Percentiles rank a stretch among this genome's conserved stretches.
These are phyloP conservation scores for Portevinia maculata DNA, from an alignment of 2,888 invertebrate species.

Conservation along the genomic window DNA sequence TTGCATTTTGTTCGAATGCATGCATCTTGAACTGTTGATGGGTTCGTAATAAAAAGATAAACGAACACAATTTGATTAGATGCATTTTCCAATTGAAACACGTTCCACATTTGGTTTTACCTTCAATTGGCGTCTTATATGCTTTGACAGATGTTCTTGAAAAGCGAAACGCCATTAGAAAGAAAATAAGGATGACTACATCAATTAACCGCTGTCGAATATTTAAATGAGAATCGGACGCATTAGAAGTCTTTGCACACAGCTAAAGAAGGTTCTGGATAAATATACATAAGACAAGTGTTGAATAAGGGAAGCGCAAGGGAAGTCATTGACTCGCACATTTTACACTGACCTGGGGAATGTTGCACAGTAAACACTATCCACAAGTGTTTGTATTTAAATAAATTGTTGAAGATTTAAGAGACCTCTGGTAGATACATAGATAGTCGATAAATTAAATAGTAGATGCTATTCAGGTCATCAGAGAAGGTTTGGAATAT, in stretches of 20 bases:
- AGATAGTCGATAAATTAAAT: too few species aligned
- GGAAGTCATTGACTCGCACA: background rate
- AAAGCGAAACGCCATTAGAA: constrained; percentile 40
- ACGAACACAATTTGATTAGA: constrained; percentile 38
- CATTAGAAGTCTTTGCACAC: background rate
- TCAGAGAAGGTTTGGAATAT: too few species aligned
- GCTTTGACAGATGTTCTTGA: constrained; percentile 20
- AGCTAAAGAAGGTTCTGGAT: constrained; percentile 35
- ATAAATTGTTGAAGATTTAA: too few species aligned
- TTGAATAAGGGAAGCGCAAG: background rate
- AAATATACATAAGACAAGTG: background rate
- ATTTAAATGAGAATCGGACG: constrained; percentile 25
- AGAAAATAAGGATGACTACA: constrained; percentile 31
- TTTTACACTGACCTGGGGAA: too few species aligned
- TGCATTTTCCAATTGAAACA: constrained; percentile 58
- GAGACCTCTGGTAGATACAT: too few species aligned
- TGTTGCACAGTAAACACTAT: too few species aligned
- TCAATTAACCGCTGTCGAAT: constrained; percentile 34
- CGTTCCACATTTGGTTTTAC: constrained; percentile 59
- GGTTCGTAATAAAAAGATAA: constrained; percentile 23
- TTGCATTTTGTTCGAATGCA: constrained; percentile 34
- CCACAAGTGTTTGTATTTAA: too few species aligned
- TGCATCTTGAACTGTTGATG: constrained; percentile 10
- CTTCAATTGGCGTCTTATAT: constrained; percentile 48
- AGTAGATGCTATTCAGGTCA: too few species aligned